phyloP scores from a whole-genome alignment of 2,888 invertebrate genomes.

The Parnassius apollo region DNA sequence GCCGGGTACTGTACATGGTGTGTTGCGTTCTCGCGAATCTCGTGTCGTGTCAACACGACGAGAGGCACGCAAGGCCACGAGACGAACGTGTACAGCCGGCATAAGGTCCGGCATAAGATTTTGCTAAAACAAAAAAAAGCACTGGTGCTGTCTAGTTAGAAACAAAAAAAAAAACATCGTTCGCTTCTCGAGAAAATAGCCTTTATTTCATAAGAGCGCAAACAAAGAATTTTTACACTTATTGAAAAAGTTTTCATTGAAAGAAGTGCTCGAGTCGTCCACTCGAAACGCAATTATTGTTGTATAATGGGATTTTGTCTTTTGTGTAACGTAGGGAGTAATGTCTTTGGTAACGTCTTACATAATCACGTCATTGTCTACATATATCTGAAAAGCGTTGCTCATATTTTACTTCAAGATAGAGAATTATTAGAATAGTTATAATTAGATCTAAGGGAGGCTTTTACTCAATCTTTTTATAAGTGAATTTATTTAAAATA shows the following conservation, averaged over 20 bases:
- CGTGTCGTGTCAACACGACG: too few relatives aligned
- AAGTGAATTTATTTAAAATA: too few relatives aligned
- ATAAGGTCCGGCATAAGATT: too few relatives aligned
- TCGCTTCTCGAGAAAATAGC: conserved; percentile 35
- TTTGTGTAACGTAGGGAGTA: conserved; percentile 8
- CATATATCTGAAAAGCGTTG: conserved; percentile 3
- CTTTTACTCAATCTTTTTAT: too few relatives aligned
- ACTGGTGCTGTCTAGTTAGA: conserved; percentile 23
- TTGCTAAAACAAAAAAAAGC: background rate
- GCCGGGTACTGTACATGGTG: too few relatives aligned
- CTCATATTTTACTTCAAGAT: background rate
- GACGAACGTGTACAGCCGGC: too few relatives aligned
- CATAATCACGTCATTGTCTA: conserved; percentile 12
- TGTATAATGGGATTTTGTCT: conserved; percentile 45
- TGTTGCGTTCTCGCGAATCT: too few relatives aligned
- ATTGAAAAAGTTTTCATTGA: conserved; percentile 47
- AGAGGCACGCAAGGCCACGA: too few relatives aligned
- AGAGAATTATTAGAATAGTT: too few relatives aligned
- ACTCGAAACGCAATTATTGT: conserved; percentile 61
- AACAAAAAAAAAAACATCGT: conserved; percentile 30
- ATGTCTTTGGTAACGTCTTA: background rate
- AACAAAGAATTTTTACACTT: conserved; percentile 61
- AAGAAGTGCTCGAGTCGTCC: conserved; percentile 46
- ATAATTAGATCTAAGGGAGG: too few relatives aligned
- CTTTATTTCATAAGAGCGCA: conserved; percentile 46